These are phyloP conservation scores for Nycticebus coucang DNA, from an alignment of 2,113 vertebrate species.

Conservation along the genomic window DNA sequence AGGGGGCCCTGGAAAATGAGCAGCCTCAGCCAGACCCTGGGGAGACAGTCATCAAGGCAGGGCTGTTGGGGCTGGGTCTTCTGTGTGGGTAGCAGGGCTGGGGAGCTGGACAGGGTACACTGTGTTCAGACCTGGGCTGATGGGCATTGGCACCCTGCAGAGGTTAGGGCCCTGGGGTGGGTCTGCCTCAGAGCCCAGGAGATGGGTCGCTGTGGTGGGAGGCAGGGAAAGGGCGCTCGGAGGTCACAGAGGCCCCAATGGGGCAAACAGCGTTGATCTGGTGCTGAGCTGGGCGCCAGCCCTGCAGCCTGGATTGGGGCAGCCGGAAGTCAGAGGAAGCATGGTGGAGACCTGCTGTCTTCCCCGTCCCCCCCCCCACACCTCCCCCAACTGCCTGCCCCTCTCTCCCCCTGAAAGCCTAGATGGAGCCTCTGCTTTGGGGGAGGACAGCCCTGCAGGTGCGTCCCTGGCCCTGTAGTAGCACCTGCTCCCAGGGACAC, in stretches of 20 bases:
- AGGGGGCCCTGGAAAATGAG: not conserved
- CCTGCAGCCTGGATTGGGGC: not conserved
- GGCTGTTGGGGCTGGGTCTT: not conserved
- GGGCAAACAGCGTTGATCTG: no score
- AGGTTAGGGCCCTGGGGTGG: no score
- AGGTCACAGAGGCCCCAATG: not conserved
- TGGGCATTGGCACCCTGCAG: no score
- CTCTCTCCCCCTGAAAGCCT: not conserved
- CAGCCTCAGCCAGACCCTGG: not conserved
- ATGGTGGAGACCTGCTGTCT: not conserved
- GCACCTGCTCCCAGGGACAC: not conserved
- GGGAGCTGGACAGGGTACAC: not conserved
- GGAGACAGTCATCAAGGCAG: not conserved
- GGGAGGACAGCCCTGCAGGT: not conserved
- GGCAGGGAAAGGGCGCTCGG: not conserved
- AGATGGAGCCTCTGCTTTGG: fast-evolving
- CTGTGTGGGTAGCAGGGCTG: fast-evolving
- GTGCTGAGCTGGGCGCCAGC: fast-evolving
- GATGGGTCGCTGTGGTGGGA: not conserved
- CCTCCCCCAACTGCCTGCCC: not conserved
- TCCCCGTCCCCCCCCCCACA: not conserved
- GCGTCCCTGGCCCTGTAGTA: fast-evolving
- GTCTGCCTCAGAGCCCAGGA: not conserved
- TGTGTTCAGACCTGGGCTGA: not conserved
- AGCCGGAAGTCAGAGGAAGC: not conserved